Conservation (phyloP, 2,113 vertebrate species). For the Gobio gobio region DNA sequence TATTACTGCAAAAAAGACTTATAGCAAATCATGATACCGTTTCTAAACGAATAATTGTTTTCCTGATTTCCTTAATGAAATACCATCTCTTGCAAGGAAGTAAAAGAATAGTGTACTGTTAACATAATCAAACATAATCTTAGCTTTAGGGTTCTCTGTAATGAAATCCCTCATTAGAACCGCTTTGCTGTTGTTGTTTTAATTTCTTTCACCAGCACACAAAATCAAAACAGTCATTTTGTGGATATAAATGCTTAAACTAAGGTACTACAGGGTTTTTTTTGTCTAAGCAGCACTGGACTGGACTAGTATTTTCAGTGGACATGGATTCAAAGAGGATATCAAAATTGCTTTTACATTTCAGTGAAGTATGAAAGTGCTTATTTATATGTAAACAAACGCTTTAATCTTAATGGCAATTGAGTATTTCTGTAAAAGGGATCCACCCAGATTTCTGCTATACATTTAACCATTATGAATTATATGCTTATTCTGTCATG, state of each 20-base stretch:
- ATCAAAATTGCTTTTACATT: slow-evolving; percentile 15
- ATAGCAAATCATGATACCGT: not conserved
- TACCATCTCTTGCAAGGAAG: not conserved
- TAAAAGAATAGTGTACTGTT: slow-evolving; percentile 1
- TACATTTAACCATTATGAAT: slow-evolving; percentile 54
- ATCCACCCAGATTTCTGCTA: slow-evolving; percentile 28
- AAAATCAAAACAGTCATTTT: not conserved
- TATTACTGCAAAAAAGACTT: not conserved
- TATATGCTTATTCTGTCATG: slow-evolving; percentile 70
- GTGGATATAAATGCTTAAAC: slow-evolving; percentile 13
- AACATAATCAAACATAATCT: not conserved
- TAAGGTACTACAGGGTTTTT: not conserved
- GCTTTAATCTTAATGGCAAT: slow-evolving; percentile 1
- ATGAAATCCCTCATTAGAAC: slow-evolving; percentile 13
- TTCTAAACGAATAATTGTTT: not conserved
- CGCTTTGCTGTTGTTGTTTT: not conserved
- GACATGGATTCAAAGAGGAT: not conserved
- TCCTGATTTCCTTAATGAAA: not conserved
- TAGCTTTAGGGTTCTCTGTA: not conserved
- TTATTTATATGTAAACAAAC: slow-evolving; percentile 5
- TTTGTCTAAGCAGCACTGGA: not conserved
- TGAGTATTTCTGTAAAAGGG: slow-evolving; percentile 29
- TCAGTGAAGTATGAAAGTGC: slow-evolving; percentile 13
- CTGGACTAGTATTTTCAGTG: not conserved
- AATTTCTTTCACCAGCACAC: not conserved